These are phyloP conservation scores for Nomada flava DNA, from an alignment of 2,888 invertebrate genomes.

Conservation along the genomic window DNA sequence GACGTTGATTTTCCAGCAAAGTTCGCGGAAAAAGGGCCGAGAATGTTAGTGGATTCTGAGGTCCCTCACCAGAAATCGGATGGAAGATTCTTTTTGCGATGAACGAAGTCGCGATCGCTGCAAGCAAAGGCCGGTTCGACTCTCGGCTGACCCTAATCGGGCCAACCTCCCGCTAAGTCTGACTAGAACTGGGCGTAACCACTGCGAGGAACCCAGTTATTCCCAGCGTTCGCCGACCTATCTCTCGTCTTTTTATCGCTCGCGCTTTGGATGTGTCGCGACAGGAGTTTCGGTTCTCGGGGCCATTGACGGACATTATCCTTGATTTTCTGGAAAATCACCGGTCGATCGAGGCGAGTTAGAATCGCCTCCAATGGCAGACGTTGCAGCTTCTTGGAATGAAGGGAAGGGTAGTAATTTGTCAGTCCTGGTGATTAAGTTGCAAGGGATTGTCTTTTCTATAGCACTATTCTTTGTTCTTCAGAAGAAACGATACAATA, in stretches of 20 bases:
- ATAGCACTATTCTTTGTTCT: not conserved
- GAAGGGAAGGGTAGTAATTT: too few species aligned
- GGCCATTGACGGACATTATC: conserved; percentile 31
- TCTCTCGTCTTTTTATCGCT: conserved; percentile 49
- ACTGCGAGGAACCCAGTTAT: conserved; percentile 67
- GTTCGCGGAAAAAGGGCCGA: conserved; percentile 21
- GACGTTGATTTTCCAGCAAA: conserved; percentile 51
- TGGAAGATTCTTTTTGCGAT: conserved; percentile 57
- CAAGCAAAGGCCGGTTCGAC: conserved; percentile 62
- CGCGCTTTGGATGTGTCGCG: conserved; percentile 51
- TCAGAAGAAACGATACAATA: too few species aligned
- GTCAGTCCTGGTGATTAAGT: not conserved
- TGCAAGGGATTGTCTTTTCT: not conserved
- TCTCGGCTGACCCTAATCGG: conserved; percentile 70
- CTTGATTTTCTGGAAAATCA: conserved; percentile 11
- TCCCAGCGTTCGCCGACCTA: conserved; percentile 40
- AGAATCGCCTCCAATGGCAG: not conserved
- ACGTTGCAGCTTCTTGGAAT: not conserved
- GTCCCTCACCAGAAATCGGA: conserved; percentile 38
- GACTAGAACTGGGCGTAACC: conserved; percentile 82
- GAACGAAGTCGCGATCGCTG: conserved; percentile 56
- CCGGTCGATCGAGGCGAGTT: not conserved
- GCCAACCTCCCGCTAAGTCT: conserved; percentile 68
- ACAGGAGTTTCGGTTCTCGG: conserved; percentile 52
- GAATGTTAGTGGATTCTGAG: conserved; percentile 33